Conservation (phyloP, 2,113 vertebrate genomes). For the Todiramphus saurophagus region DNA sequence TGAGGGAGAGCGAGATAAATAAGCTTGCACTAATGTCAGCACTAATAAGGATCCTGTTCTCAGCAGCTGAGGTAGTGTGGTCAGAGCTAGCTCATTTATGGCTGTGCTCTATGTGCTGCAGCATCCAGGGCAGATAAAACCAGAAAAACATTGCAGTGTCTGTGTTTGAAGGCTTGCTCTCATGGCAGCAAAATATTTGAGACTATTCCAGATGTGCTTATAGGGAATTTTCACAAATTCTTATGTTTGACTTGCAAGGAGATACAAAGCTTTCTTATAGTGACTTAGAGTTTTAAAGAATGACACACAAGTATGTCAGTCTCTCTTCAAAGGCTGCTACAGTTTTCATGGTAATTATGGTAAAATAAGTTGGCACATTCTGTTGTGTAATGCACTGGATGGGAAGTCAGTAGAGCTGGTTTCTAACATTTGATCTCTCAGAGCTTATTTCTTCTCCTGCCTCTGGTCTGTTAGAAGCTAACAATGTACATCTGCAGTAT, state of each 20-base stretch:
- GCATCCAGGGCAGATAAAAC: not conserved
- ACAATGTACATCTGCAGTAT: not conserved
- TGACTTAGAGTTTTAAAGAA: not conserved
- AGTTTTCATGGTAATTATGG: not conserved
- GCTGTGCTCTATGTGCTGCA: not conserved
- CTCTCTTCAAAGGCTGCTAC: not conserved
- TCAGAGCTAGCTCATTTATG: not conserved
- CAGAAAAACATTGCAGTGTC: not conserved
- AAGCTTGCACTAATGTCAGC: not conserved
- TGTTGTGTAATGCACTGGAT: not conserved
- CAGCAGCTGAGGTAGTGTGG: not conserved
- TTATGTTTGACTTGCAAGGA: not conserved
- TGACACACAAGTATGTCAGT: rapidly evolving
- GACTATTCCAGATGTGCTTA: not conserved
- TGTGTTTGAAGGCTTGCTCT: not conserved
- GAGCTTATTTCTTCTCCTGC: not conserved
- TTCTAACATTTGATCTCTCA: not conserved
- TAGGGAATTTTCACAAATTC: not conserved
- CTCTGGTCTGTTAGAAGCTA: not conserved
- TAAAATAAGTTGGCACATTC: not conserved
- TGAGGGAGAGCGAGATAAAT: constrained; percentile 22
- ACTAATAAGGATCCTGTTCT: constrained; percentile 15
- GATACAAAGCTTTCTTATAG: not conserved
- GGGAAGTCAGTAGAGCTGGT: not conserved
- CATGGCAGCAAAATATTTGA: not conserved